A percentile compares a stretch with the other conserved stretches of the same genome.
phyloP scores from a whole-genome alignment of 2,113 vertebrate genomes.

The Picathartes gymnocephalus region DNA sequence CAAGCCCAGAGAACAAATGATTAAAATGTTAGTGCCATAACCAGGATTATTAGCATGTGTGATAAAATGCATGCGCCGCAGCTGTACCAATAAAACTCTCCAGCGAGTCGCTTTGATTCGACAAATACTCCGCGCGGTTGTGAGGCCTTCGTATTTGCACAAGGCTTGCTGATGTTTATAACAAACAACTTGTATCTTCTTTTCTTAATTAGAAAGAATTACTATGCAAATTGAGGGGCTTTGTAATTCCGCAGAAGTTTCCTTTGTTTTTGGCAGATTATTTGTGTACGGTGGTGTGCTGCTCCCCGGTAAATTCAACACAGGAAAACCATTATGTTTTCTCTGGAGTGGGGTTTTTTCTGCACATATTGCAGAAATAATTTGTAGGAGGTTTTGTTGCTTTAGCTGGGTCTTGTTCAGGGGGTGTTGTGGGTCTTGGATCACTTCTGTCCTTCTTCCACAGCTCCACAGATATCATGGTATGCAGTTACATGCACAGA shows the following conservation, averaged over 20 bases:
- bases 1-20: constrained; percentile 80
- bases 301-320: neutral
- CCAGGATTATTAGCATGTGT: constrained; percentile 78
- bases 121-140: constrained; percentile 57
- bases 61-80: constrained; percentile 71
- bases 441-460: neutral
- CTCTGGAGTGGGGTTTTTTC: neutral
- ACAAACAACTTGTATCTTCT: constrained; percentile 77
- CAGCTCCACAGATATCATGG: neutral
- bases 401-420: neutral
- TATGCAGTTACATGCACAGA: rapidly evolving
- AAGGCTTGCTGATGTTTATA: constrained; percentile 76
- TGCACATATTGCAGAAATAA: neutral
- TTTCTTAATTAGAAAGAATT: constrained; percentile 77
- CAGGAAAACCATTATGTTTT: neutral
- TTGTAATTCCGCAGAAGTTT: constrained; percentile 65
- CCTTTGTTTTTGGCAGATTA: constrained; percentile 28
- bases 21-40: constrained; percentile 79
- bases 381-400: neutral
- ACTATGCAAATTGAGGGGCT: constrained; percentile 70
- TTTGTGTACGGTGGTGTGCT: neutral
- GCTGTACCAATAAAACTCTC: constrained; percentile 69
- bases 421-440: neutral
- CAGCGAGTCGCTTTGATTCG: constrained; percentile 62
- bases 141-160: constrained; percentile 66